A percentile compares a stretch with the other conserved stretches of the same genome.
phyloP scores from a whole-genome alignment of 2,888 invertebrate species.

The Imbricaverruca yamaguchii region DNA sequence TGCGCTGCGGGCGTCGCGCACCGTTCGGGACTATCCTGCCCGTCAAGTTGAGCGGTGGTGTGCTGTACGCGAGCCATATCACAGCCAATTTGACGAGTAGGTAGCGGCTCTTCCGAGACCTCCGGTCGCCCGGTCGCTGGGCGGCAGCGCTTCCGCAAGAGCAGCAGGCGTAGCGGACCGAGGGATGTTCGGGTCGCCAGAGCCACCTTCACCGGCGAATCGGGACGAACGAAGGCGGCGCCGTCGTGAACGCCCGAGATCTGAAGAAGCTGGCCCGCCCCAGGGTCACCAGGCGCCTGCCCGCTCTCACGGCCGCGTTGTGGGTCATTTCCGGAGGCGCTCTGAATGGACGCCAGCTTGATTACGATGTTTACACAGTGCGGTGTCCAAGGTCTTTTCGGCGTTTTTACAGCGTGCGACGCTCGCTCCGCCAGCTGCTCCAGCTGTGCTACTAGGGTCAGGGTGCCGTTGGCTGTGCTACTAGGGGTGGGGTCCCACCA shows the following conservation, averaged over 20 bases:
- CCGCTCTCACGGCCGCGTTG: neutral
- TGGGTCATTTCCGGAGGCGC: neutral
- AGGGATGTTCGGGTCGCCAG: too few species aligned
- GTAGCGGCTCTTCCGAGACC: neutral
- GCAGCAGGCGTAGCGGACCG: too few species aligned
- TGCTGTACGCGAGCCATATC: neutral
- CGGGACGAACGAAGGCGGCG: too few species aligned
- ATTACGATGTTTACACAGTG: neutral
- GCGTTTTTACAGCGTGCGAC: neutral
- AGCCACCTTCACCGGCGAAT: too few species aligned
- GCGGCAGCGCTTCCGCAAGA: too few species aligned
- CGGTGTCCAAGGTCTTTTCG: neutral
- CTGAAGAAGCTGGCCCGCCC: too few species aligned
- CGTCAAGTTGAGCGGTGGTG: slow-evolving; percentile 18
- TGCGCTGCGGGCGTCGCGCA: neutral
- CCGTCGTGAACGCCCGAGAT: too few species aligned
- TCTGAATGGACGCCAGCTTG: neutral
- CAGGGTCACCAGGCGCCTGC: neutral
- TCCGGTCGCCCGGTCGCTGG: neutral
- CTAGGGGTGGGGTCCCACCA: too few species aligned
- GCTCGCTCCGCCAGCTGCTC: neutral
- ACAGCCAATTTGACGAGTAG: slow-evolving; percentile 22
- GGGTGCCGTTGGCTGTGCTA: neutral
- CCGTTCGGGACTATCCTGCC: neutral
- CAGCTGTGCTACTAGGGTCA: neutral